phyloP scores from a whole-genome alignment of 2,113 vertebrate species.

The Oreochromis aureus region DNA sequence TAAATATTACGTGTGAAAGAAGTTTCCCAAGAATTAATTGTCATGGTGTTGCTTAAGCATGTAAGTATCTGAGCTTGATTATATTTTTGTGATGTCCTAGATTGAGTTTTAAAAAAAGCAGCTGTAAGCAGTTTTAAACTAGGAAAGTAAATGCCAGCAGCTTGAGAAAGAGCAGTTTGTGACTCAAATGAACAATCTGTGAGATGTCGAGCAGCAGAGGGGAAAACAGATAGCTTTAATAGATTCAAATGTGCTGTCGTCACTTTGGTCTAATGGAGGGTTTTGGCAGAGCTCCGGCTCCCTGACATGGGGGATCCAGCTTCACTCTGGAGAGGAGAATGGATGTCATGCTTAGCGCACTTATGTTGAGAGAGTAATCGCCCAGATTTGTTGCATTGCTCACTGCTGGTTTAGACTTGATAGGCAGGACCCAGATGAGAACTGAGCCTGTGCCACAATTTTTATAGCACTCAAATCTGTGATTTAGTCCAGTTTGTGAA shows the following conservation, averaged over 20 bases:
- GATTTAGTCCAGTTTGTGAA: conserved; percentile 15
- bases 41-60: background rate
- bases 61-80: conserved; percentile 8
- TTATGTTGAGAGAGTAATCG: conserved; percentile 8
- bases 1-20: background rate
- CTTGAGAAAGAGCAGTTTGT: conserved; percentile 29
- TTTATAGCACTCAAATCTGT: background rate
- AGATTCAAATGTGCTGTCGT: conserved; percentile 52
- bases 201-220: conserved; percentile 35
- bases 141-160: conserved; percentile 38
- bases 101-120: background rate
- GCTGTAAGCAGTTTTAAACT: background rate
- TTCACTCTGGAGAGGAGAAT: background rate
- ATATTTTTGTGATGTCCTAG: conserved; percentile 2
- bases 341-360: background rate
- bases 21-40: background rate
- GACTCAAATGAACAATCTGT: conserved; percentile 36
- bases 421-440: conserved; percentile 24
- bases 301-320: conserved; percentile 10
- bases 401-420: background rate
- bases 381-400: background rate
- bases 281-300: conserved; percentile 16
- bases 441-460: background rate
- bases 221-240: conserved; percentile 55
- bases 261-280: conserved; percentile 19